These are phyloP conservation scores for Muntiacus reevesi DNA, from an alignment of 2,113 vertebrate species.

Conservation along the genomic window DNA sequence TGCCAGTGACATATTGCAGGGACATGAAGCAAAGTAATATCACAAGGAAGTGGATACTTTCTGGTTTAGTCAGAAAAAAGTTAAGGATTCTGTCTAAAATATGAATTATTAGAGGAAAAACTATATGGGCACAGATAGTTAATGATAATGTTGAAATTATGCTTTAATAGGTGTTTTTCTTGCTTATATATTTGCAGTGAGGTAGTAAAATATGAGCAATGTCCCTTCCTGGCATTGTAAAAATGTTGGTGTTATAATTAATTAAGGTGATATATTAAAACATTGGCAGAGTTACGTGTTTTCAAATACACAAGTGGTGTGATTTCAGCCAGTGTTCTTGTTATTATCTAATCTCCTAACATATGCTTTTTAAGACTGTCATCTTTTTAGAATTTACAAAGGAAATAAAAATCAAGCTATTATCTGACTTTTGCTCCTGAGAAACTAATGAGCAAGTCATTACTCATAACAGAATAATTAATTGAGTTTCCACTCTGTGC, in stretches of 20 bases:
- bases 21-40: neutral
- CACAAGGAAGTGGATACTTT: neutral
- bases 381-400: conserved; percentile 48
- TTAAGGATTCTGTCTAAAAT: neutral
- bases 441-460: conserved; percentile 51
- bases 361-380: conserved; percentile 14
- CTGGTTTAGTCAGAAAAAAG: neutral
- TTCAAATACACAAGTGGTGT: neutral
- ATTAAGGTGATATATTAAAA: conserved; percentile 44
- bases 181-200: neutral
- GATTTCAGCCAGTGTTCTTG: neutral
- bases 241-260: neutral
- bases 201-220: neutral
- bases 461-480: conserved; percentile 64
- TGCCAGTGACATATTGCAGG: neutral
- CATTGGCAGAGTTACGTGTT: conserved; percentile 7
- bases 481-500: conserved; percentile 41
- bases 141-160: neutral
- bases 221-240: neutral
- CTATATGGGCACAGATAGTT: neutral
- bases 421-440: conserved; percentile 35
- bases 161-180: neutral
- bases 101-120: neutral
- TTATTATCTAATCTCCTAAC: conserved; percentile 25
- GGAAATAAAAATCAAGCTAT: conserved; percentile 57